Evolutionary conservation across 2,888 invertebrate species (phyloP).

Genomic region (Ochropacha duplaris): DNA sequence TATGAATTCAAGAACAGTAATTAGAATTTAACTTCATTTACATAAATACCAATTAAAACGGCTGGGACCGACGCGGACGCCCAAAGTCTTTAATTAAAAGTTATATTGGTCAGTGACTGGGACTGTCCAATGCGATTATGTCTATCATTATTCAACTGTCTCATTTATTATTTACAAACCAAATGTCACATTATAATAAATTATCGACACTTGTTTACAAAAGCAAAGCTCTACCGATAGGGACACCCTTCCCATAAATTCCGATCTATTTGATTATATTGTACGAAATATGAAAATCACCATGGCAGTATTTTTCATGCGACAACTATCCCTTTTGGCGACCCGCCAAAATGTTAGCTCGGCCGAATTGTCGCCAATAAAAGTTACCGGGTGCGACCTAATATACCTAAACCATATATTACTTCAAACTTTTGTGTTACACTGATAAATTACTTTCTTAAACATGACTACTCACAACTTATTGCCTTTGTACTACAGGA

Average conservation of each 20-base stretch:
- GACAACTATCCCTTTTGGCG: constrained; percentile 59
- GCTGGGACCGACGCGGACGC: too few species aligned
- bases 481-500: neutral
- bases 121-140: neutral
- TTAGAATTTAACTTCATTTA: too few species aligned
- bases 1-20: too few species aligned
- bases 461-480: neutral
- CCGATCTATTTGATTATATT: constrained; percentile 25
- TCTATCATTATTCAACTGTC: too few species aligned
- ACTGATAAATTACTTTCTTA: neutral
- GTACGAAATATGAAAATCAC: constrained; percentile 35
- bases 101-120: neutral
- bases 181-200: neutral
- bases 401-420: constrained; percentile 44
- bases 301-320: constrained; percentile 43
- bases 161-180: neutral
- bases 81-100: neutral
- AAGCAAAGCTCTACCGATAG: constrained; percentile 3
- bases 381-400: constrained; percentile 49
- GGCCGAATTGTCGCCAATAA: constrained; percentile 66
- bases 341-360: constrained; percentile 49
- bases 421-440: neutral
- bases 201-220: constrained; percentile 4
- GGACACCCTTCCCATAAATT: constrained; percentile 23
- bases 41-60: too few species aligned